Evolutionary conservation across 1,140 invertebrate genomes (phyloP).

Genomic region (Lasioglossum albipes): DNA sequence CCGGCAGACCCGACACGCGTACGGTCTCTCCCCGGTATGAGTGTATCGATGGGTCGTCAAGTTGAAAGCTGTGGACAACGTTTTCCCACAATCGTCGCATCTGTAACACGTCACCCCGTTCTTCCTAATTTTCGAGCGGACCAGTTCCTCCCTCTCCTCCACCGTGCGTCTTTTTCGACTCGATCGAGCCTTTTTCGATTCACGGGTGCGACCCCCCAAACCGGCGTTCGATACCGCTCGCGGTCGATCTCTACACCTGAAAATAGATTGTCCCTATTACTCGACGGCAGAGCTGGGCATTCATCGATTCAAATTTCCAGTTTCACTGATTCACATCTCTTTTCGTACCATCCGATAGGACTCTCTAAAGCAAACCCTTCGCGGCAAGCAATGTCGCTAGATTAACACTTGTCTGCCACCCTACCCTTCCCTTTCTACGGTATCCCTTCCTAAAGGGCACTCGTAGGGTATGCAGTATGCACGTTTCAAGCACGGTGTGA

Average conservation of each 20-base stretch:
- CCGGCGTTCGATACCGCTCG: background rate
- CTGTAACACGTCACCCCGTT: constrained; percentile 67
- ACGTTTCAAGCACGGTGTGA: too few relatives aligned
- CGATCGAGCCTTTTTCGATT: background rate
- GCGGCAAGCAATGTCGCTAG: too few relatives aligned
- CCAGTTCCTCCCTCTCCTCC: constrained; percentile 36
- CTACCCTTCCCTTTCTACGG: too few relatives aligned
- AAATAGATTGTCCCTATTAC: constrained; percentile 63
- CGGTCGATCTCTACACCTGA: constrained; percentile 46
- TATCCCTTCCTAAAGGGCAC: too few relatives aligned
- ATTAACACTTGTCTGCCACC: too few relatives aligned
- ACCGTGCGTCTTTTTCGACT: constrained; percentile 17
- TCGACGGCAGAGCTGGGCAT: background rate
- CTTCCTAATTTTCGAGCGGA: constrained; percentile 46
- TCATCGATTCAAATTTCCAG: too few relatives aligned
- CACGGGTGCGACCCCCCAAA: constrained; percentile 1
- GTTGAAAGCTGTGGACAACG: constrained; percentile 73
- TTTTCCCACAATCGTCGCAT: constrained; percentile 76
- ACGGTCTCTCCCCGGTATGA: constrained; percentile 48
- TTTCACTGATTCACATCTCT: too few relatives aligned
- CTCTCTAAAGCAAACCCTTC: too few relatives aligned
- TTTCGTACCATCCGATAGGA: too few relatives aligned
- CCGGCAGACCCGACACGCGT: constrained; percentile 52
- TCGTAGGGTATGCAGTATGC: too few relatives aligned
- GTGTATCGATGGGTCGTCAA: constrained; percentile 77